Base-by-base conservation (phyloP, 2,888 invertebrate species). In the Eilema griseolum region DNA sequence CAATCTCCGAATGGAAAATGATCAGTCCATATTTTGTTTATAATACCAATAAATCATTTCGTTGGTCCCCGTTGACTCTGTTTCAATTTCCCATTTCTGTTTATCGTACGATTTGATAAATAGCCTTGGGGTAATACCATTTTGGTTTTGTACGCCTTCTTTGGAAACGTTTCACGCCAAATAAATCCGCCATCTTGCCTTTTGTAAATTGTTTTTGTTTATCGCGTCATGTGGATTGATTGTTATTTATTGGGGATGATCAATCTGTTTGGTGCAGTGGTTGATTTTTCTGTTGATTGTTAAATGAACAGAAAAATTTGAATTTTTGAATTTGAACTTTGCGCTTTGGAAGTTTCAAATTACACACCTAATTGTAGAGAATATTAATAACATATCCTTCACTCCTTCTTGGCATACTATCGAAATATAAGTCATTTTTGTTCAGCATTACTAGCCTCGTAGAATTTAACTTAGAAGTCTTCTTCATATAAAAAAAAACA, bases 51-150 rank as follows among this genome's bases (percentile, higher is more conserved):
- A 94, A 94, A 95, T 95, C 93, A 95, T 92, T 90, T 90, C 83
- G 84, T 74, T 87, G 88, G 92, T 92, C 92, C 90, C 91, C 87
- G 88, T 90, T 92, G 93, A 93, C 91, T 94, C 88, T 87, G 90
- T 91, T 95, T 93, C 95, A 95, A 95, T 95, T 95, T 93, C 93
- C 94, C 91, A 91, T 91, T 85, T 89, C 91, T 92, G 93, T 93
- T 94, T 95, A 94, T 93, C 92, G 93, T 90, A 88, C 89, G 89
- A 92, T 82, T 94, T 95, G 94, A 95, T 94, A 94, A 93, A 95
- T 94, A 93, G 93, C 94, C 89, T 82, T 82, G 73, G 88, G 92
- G 84, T 84, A 83, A 86, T 83, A 85, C 88, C 87, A 88, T 90
- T 92, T 93, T 90, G 88, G 89, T 91, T 92, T 80, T 90, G 86